These are phyloP conservation scores for Nebria salina DNA, from an alignment of 2,888 invertebrate species.

Conservation along the genomic window DNA sequence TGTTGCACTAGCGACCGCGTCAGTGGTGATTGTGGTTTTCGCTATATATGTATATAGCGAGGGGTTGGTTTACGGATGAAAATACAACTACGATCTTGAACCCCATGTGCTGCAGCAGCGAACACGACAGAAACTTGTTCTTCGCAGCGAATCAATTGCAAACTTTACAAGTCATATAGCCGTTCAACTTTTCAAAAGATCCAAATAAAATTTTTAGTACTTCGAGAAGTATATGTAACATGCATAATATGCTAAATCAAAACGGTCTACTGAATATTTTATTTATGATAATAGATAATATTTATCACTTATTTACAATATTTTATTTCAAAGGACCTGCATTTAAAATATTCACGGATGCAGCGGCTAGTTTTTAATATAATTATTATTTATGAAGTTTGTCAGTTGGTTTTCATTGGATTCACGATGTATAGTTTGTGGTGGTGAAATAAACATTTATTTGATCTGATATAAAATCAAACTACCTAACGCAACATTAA, in stretches of 20 bases:
- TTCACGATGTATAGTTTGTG: not conserved
- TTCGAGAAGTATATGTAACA: not conserved
- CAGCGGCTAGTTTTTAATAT: too few relatives aligned
- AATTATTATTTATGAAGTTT: too few relatives aligned
- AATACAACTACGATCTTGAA: not conserved
- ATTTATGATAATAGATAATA: not conserved
- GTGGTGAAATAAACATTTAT: not conserved
- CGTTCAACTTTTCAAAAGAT: not conserved
- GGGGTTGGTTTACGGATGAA: not conserved
- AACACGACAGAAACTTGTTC: constrained; percentile 7
- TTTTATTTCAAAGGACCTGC: too few relatives aligned
- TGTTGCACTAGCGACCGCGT: constrained; percentile 9
- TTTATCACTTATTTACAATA: too few relatives aligned
- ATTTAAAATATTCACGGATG: too few relatives aligned
- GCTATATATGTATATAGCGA: not conserved
- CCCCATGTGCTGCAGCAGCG: not conserved
- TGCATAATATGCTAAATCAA: not conserved
- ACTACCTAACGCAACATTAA: not conserved
- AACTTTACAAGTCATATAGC: not conserved
- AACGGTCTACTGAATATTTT: not conserved
- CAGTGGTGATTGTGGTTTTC: constrained; percentile 11
- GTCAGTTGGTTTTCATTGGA: not conserved
- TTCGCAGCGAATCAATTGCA: not conserved
- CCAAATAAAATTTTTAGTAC: not conserved
- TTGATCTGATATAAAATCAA: not conserved